Base-by-base conservation (phyloP, 37 sponge, comb jelly and placozoan species). In the Crambe crambe region DNA sequence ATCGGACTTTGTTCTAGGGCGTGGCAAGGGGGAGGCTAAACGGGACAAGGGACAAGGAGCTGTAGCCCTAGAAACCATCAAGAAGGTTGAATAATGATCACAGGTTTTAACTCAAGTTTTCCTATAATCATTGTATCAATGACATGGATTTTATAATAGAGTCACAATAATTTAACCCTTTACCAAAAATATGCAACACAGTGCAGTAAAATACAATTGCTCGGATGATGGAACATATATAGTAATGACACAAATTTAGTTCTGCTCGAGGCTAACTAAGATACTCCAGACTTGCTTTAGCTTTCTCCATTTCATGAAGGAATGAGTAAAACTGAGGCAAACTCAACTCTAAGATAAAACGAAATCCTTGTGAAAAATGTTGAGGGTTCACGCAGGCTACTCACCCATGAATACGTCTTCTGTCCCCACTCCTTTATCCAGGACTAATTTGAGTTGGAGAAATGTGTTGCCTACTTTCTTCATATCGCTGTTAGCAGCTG, bases 251-350 rank as follows among this genome's bases (percentile, higher is more conserved):
- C n/a, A n/a, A n/a, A n/a, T n/a, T n/a, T n/a, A n/a, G n/a, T n/a
- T n/a, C n/a, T n/a, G 51, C 12, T 30, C 66, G 26, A 44, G 2
- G 42, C 56, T 68, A 97, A 43, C 86, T 89, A 17, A 97, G 73
- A 83, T 88, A 94, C 15, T 97, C 97, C 56, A 97, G 37, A n/a
- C 90, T 91, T 0, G 94, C 76, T 80, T 89, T 91, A 1, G 92
- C 97, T 68, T 82, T 94, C 75, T 97, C 97, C 97, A 97, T 97
- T 74, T 97, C 95, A 65, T 97, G 97, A 12, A 97, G 82, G 58
- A 97, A 97, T 0, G 82, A 74, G 65, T 97, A 97, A 78, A 97
- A 97, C 82, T 97, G 97, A 2, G 87, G 92, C 1, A 97, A 77
- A 68, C 85, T 94, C 81, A 97, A 54, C 59, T 97, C 97, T 92